Evolutionary conservation across 2,113 vertebrate species (phyloP), one percentile per base, ranked within the genome.

Genomic region (Polypterus senegalus): DNA sequence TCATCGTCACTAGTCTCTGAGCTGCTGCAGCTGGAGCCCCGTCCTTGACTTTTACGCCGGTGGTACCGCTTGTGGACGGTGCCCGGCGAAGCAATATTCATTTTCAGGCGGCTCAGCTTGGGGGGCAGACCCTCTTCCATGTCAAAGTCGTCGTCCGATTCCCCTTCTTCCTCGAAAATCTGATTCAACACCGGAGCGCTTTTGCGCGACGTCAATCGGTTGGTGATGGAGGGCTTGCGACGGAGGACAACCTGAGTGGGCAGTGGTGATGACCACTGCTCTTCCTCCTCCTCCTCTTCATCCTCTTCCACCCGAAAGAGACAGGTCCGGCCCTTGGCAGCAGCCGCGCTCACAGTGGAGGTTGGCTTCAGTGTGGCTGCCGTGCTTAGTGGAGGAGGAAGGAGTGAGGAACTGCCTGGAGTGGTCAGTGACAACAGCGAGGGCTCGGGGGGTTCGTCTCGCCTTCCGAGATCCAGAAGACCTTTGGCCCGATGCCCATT

Each of bases 1-100:
- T 98, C 94, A 0, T 98, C 96, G 0, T 98, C 96, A 0, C 96
- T 98, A 0, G 94, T 98, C 83, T 98, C 96, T 0, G 94, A 98
- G 77, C 94, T 97, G 54, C 93, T 97, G 71, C 95, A 98, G 0
- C 93, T 96, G 0, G 94, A 98, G 56, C 94, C 94, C 0, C 94
- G 85, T 0, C 92, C 93, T 80, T 97, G 95, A 71, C 91, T 97
- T 81, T 97, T 97, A 73, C 92, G 74, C 1, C 92, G 85, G 70
- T 92, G 91, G 67, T 92, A 98, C 58, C 92, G 90, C 53, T 97
- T 97, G 66, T 94, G 92, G 1, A 90, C 81, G 0, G 93, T 85
- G 5, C 91, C 91, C 0, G 94, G 94, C 0, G 95, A 95, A 0
- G 94, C 85, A 1, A 98, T 92, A 64, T 92, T 95, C 94, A 97